Evolutionary conservation across 2,888 invertebrate species (phyloP), one percentile per base, ranked within the genome.

Genomic region (Lasioglossum lativentre): DNA sequence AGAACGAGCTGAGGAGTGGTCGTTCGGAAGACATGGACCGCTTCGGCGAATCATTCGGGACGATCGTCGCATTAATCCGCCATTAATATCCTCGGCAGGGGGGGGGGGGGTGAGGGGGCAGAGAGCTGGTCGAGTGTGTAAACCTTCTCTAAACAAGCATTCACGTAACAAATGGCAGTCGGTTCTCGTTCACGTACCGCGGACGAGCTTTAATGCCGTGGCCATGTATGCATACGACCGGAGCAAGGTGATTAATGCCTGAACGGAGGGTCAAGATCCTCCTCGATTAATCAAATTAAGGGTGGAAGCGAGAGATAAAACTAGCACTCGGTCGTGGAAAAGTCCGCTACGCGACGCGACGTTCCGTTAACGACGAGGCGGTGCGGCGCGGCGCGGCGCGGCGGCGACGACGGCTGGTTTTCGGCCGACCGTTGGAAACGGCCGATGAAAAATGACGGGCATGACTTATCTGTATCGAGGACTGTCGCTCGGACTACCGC

Each of bases 281-380:
- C 91, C 92, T 91, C 95, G 93, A 95, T 95, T 95, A 95, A 95
- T 95, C 95, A 95, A 95, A 95, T 95, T 95, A 95, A 94, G 94
- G 94, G 95, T 94, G 94, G 94, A 93, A 92, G 91, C 88, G 92
- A 93, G 90, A 95, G 94, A 95, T 95, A 93, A 95, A 94, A 94
- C 91, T 92, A 94, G 93, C 86, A 38, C 68, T 68, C 68, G 92
- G 88, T 90, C 90, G 91, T 93, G 94, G 93, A 95, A 95, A 95
- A 94, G 92, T 93, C 91, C 89, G 88, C 45, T 45, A 73, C 70
- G 76, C 86, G 85, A 82, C 83, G 79, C 85, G 84, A 82, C 83
- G 91, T 86, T 82, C 83, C 72, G 80, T 63, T 75, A 71, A 82
- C 83, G 75, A 83, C 38, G 40, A 70, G 80, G 72, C 34, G 34